Evolutionary conservation across 2,888 invertebrate species (phyloP), one percentile per base, ranked within the genome.

Genomic region (Electrophaes corylata): DNA sequence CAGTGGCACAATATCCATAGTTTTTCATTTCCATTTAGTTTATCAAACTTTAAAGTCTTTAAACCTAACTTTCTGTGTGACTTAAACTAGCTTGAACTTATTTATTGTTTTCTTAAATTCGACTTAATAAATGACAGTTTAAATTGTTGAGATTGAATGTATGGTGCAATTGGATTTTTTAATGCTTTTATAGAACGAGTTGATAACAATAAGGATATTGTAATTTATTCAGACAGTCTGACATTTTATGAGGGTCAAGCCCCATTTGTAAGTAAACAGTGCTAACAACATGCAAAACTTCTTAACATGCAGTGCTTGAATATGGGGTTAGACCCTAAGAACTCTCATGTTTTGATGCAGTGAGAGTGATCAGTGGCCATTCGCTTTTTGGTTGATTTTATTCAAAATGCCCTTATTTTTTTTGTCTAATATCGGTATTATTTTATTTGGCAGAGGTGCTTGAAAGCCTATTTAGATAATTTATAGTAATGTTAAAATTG

Each of bases 361-460:
- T 69, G 69, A 76, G 69, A 76, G 67, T 65, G 69, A 65, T 74
- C 67, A 70, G 82, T 82, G 84, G 85, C 86, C 86, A 85, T 87
- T 81, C 71, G 73, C 76, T 68, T 76, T 77, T 78, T 74, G 73
- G 69, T 75, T 77, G 72, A 76, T 71, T 61, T 55, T 70, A 57
- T 63, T 65, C 62, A 60, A 67, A 69, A 71, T 65, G 61, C 60
- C 65, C 64, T 62, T 57, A 51, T 61, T 63, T 70, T n/a, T n/a
- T 68, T 61, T 65, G 56, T 29, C 10, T 63, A 47, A 53, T 65
- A 72, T 71, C 62, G 57, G 66, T 71, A 61, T 69, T 66, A 69
- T 62, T 66, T 62, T 61, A 57, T 64, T 71, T 67, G 80, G 82
- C 85, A 82, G 81, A 83, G 81, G 79, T 80, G 76, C 73, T 75